These are phyloP conservation scores for Axea sp. DNA, from an alignment of 2,888 invertebrate genomes.

Conservation along the genomic window DNA sequence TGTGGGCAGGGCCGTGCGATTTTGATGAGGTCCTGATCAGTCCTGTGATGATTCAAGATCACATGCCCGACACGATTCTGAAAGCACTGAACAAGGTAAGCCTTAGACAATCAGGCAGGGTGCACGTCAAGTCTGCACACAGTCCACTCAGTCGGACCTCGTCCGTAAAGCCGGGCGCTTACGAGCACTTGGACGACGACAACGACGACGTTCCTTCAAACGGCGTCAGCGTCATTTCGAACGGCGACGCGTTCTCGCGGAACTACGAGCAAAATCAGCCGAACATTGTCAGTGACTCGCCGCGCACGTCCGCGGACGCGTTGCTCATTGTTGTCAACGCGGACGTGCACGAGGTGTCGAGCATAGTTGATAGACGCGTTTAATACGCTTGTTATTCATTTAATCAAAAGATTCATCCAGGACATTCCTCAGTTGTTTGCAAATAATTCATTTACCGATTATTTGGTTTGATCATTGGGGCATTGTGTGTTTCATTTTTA, in stretches of 20 bases:
- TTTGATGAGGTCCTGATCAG: constrained; percentile 94
- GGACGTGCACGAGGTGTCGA: constrained; percentile 68
- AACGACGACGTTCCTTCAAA: constrained; percentile 62
- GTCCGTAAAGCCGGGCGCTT: constrained; percentile 72
- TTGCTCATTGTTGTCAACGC: constrained; percentile 71
- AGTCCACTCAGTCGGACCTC: constrained; percentile 68
- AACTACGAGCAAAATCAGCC: neutral
- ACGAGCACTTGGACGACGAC: constrained; percentile 74
- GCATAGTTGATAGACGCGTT: constrained; percentile 28
- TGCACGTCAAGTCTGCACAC: constrained; percentile 59
- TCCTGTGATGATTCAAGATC: constrained; percentile 94
- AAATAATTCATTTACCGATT: too few species aligned
- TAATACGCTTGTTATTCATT: too few species aligned
- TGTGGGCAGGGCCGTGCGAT: constrained; percentile 91
- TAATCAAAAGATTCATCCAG: too few species aligned
- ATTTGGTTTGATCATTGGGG: too few species aligned
- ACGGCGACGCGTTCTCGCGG: constrained; percentile 26
- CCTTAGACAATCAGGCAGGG: constrained; percentile 50
- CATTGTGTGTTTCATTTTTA: too few species aligned
- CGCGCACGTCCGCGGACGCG: constrained; percentile 41
- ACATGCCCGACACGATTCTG: constrained; percentile 93
- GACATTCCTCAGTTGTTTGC: too few species aligned
- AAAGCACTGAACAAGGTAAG: constrained; percentile 92
- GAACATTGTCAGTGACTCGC: constrained; percentile 37
- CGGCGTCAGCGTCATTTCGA: constrained; percentile 16